These are phyloP conservation scores for Slavum lentiscoides DNA, from an alignment of 2,888 invertebrate genomes.

Conservation along the genomic window DNA sequence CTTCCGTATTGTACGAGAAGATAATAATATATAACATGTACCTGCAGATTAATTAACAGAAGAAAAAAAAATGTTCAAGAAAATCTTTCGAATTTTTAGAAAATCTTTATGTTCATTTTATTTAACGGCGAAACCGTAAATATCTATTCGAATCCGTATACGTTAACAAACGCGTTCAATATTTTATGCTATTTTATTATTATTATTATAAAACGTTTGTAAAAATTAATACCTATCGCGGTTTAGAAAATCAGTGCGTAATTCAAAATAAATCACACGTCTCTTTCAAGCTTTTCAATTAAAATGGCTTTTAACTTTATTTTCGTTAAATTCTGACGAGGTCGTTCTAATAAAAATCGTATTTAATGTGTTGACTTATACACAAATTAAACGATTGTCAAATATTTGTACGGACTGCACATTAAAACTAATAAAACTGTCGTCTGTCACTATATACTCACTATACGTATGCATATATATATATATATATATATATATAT, in stretches of 20 bases:
- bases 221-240: neutral
- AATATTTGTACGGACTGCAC: neutral
- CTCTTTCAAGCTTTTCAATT: neutral
- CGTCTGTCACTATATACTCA: neutral
- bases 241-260: neutral
- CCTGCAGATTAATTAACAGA: no score
- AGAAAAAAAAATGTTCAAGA: no score
- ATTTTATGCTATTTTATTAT: neutral
- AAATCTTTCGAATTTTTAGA: no score
- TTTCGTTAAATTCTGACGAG: neutral
- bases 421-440: constrained; percentile 26
- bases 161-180: no score
- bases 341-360: constrained; percentile 1
- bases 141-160: no score
- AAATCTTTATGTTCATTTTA: no score
- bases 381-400: constrained; percentile 14
- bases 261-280: neutral
- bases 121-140: no score
- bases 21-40: no score
- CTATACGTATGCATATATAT: neutral
- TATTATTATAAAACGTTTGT: neutral
- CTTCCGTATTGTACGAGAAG: no score
- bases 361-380: neutral
- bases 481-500: no score
- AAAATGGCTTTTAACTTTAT: constrained; percentile 2